These are phyloP conservation scores for Sinodicranocentrus sp. DNA, from an alignment of 2,888 invertebrate species.

Conservation along the genomic window DNA sequence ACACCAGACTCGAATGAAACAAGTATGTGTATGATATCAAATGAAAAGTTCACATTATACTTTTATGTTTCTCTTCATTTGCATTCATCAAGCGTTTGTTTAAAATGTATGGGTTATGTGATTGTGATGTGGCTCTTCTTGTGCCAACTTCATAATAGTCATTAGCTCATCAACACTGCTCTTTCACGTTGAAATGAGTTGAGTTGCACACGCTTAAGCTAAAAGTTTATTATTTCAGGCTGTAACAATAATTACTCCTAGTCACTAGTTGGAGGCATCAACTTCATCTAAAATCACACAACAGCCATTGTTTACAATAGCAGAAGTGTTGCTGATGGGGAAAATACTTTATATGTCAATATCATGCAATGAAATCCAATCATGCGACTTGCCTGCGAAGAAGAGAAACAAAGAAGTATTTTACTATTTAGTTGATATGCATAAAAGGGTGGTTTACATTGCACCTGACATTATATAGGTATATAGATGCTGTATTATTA, in stretches of 20 bases:
- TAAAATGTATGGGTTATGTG: not conserved
- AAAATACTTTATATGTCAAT: conserved; percentile 26
- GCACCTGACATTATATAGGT: not conserved
- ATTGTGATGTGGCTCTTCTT: not conserved
- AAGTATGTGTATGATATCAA: too few species aligned
- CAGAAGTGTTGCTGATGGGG: conserved; percentile 8
- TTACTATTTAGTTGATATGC: not conserved
- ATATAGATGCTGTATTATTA: not conserved
- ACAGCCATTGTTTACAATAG: conserved; percentile 23
- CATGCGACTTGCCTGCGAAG: not conserved
- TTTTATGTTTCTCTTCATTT: conserved; percentile 30
- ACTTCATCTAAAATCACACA: conserved; percentile 16
- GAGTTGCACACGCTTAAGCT: not conserved
- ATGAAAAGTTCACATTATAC: conserved; percentile 32
- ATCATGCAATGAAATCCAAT: conserved; percentile 20
- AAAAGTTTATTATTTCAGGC: conserved; percentile 27
- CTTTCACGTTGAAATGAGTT: conserved; percentile 8
- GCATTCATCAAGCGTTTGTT: conserved; percentile 29
- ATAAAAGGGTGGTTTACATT: not conserved
- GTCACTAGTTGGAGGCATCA: conserved; percentile 1
- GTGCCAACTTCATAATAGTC: conserved; percentile 28
- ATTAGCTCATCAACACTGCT: conserved; percentile 46
- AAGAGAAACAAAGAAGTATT: not conserved
- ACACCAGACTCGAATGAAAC: not conserved
- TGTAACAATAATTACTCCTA: not conserved